Conservation (phyloP, 1,140 invertebrate species). For the Drosophila ironensis region DNA sequence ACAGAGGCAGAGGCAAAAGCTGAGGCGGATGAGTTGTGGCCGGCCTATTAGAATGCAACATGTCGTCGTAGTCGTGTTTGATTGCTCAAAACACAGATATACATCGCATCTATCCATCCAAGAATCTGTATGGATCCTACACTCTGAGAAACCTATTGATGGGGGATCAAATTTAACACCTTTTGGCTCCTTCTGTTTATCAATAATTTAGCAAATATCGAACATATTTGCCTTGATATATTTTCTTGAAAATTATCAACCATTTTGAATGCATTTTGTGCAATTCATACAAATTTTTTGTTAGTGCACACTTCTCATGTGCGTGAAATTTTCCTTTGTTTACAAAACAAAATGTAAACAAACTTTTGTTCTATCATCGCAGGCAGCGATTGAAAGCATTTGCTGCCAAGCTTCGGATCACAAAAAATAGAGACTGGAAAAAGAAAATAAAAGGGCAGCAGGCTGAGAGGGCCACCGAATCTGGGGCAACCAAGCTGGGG, state of each 20-base stretch:
- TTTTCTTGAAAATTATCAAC: too few species aligned
- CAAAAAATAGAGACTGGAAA: constrained; percentile 23
- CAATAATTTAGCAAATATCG: too few species aligned
- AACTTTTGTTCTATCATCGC: constrained; percentile 58
- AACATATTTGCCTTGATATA: too few species aligned
- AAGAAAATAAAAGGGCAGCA: constrained; percentile 40
- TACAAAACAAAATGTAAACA: constrained; percentile 81
- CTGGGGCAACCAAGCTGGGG: constrained; percentile 77
- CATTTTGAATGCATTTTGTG: too few species aligned
- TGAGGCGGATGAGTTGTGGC: constrained; percentile 51
- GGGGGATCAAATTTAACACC: too few species aligned
- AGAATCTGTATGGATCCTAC: constrained; percentile 16
- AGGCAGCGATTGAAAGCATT: constrained; percentile 67
- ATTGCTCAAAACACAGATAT: constrained; percentile 63
- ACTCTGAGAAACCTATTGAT: background rate
- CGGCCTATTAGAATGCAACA: constrained; percentile 73
- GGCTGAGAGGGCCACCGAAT: constrained; percentile 51
- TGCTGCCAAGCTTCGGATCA: constrained; percentile 61
- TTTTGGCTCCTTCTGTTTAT: too few species aligned
- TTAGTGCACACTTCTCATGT: constrained; percentile 12
- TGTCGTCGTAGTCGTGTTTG: constrained; percentile 66
- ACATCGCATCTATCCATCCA: constrained; percentile 30
- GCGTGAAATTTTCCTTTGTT: constrained; percentile 67
- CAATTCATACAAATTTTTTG: too few species aligned
- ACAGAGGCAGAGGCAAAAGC: constrained; percentile 37